These are phyloP conservation scores for Trigoniulus corallinus DNA, from an alignment of 1,140 invertebrate genomes.

Conservation along the genomic window DNA sequence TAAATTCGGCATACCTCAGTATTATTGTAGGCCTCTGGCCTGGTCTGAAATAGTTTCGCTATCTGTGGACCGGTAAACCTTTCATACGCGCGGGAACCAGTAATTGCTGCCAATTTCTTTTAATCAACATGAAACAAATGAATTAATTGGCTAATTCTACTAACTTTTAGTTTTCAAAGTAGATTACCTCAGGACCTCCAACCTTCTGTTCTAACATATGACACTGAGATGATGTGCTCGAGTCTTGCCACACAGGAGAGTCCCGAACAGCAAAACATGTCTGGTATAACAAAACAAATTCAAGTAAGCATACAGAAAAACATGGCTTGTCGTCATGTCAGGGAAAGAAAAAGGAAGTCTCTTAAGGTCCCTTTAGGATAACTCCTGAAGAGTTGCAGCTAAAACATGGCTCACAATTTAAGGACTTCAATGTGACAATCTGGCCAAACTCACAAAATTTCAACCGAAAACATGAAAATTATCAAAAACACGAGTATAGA, in stretches of 20 bases:
- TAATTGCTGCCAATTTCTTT: conserved; percentile 61
- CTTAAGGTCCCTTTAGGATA: no score
- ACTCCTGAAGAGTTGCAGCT: no score
- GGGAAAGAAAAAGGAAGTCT: no score
- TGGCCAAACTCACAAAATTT: no score
- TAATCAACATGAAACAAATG: conserved; percentile 15
- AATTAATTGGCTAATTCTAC: background rate
- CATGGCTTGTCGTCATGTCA: no score
- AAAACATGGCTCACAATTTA: no score
- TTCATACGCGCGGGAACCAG: conserved; percentile 83
- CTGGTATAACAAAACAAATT: conserved; percentile 15
- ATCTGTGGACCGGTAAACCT: conserved; percentile 90
- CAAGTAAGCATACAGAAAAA: background rate
- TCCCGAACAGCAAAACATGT: conserved; percentile 50
- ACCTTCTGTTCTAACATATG: conserved; percentile 53
- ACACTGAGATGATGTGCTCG: conserved; percentile 69
- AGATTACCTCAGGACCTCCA: conserved; percentile 50
- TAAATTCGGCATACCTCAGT: conserved; percentile 68
- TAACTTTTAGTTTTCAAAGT: background rate
- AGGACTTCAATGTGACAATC: no score
- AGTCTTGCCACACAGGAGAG: conserved; percentile 96
- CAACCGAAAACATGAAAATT: no score
- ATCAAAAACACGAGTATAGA: no score
- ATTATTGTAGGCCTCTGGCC: conserved; percentile 53
- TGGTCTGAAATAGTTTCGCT: conserved; percentile 59